phyloP scores from a whole-genome alignment of 2,113 vertebrate species.

The Peromyscus maniculatus region DNA sequence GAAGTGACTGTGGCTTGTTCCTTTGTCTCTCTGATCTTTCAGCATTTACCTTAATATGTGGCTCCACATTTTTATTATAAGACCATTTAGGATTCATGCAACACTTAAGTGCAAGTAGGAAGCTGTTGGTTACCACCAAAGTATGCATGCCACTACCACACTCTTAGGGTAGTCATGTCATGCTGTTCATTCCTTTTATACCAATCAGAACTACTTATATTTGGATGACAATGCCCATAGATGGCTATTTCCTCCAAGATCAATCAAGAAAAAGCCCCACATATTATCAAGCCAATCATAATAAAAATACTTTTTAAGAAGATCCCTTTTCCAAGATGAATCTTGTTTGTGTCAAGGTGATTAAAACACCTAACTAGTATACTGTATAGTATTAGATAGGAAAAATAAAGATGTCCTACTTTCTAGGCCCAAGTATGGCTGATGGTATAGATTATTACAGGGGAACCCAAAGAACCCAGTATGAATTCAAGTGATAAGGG shows the following conservation, averaged over 20 bases:
- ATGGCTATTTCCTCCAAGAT: not conserved
- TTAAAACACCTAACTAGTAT: not conserved
- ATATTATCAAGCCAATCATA: not conserved
- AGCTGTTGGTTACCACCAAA: not conserved
- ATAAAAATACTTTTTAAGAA: not conserved
- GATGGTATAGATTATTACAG: fast-evolving
- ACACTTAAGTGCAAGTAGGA: not conserved
- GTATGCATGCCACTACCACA: not conserved
- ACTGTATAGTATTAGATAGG: not conserved
- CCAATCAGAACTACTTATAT: not conserved
- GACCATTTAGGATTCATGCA: too few species aligned
- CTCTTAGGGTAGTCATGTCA: not conserved
- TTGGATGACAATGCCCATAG: not conserved
- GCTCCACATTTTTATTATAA: too few species aligned
- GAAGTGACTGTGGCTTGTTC: too few species aligned
- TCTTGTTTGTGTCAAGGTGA: not conserved
- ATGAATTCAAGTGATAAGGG: too few species aligned
- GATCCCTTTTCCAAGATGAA: not conserved
- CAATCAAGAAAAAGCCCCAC: not conserved
- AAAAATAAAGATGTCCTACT: not conserved
- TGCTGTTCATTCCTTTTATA: not conserved
- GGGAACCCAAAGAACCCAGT: not conserved
- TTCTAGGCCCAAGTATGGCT: not conserved
- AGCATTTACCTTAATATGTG: too few species aligned
- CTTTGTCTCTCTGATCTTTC: too few species aligned